These are phyloP conservation scores for Chauna torquata DNA, from an alignment of 2,113 vertebrate genomes.

Conservation along the genomic window DNA sequence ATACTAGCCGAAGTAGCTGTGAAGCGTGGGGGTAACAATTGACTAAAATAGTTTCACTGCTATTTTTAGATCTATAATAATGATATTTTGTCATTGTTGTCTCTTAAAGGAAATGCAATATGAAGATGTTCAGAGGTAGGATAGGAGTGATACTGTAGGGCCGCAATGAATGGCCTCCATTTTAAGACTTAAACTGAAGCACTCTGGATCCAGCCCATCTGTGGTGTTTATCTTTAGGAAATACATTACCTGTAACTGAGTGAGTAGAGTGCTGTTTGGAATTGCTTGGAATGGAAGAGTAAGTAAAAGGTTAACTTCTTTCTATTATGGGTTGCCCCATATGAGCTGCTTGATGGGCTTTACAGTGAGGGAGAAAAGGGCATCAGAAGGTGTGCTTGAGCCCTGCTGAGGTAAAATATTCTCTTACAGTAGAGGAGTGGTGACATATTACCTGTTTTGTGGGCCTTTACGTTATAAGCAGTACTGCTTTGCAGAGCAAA, in stretches of 20 bases:
- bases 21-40: background rate
- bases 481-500: background rate
- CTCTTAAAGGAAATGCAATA: background rate
- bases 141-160: background rate
- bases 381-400: background rate
- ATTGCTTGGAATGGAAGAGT: background rate
- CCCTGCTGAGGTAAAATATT: background rate
- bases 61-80: background rate
- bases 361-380: background rate
- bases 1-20: background rate
- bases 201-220: background rate
- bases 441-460: background rate
- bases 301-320: background rate
- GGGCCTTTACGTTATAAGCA: background rate
- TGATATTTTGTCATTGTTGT: rapidly evolving
- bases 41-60: background rate
- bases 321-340: background rate
- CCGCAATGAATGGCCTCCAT: background rate
- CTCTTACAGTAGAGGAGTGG: background rate
- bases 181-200: background rate
- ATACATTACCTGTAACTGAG: background rate
- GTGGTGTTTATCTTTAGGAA: background rate
- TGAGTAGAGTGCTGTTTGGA: background rate
- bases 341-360: background rate
- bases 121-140: background rate